Base-by-base conservation (phyloP, 1,140 invertebrate species). In the Pseudobourletiella spinata region DNA sequence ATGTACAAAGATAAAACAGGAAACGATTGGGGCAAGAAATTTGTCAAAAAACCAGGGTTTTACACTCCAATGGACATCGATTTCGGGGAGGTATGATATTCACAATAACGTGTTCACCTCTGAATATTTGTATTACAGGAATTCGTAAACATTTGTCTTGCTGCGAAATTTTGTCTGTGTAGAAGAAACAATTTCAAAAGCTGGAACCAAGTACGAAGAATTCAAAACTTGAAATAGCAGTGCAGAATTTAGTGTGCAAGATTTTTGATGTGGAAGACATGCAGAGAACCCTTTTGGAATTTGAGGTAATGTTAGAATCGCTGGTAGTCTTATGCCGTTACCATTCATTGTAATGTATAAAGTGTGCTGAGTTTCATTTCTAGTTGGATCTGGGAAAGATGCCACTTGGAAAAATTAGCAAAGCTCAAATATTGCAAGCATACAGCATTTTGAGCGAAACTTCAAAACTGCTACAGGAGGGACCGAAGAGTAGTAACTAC, bases 51-150 rank as follows among this genome's bases (percentile, higher is more conserved):
- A 28, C 84, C 90, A 2, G 84, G 84, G n/a, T 80, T 77, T 52
- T 89, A 94, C 79, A 91, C 86, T 74, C 90, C 91, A 0, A 77
- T 98, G 30, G 95, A 98, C 63, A 81, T 98, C 67, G 91, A 97
- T 74, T 92, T 93, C 75, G 85, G 83, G 1, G 81, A 83, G 43
- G 79, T 67, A 65, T 25, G 59, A 46, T 39, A 39, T 11, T 39
- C 8, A 39, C 35, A 39, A 39, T 39, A 39, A 39, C 8, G n/a
- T 39, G 8, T 39, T 39, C n/a, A 11, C n/a, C n/a, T 39, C n/a
- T n/a, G n/a, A n/a, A n/a, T n/a, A n/a, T n/a, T n/a, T n/a, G n/a
- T n/a, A n/a, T n/a, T n/a, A n/a, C n/a, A n/a, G n/a, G n/a, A n/a
- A n/a, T n/a, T n/a, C n/a, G n/a, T n/a, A n/a, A n/a, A n/a, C n/a